A percentile compares a stretch with the other conserved stretches of the same genome.
Conservation (phyloP, 2,888 invertebrate genomes). For the Zele albiditarsus region DNA sequence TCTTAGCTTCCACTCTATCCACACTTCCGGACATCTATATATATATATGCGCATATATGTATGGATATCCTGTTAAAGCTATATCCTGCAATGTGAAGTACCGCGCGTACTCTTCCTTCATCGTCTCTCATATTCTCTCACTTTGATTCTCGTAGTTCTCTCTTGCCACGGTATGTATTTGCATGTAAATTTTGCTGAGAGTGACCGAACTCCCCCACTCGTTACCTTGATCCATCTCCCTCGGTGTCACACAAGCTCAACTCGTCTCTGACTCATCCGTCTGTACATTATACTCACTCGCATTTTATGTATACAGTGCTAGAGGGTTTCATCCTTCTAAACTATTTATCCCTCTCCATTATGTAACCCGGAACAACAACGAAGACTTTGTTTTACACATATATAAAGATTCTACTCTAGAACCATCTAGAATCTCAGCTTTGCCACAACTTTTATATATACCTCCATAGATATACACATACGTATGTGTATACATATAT, state of each 20-base stretch:
- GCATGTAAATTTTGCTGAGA: constrained; percentile 7
- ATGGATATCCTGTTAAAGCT: not conserved
- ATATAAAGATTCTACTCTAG: not conserved
- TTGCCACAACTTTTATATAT: not conserved
- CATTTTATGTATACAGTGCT: constrained; percentile 32
- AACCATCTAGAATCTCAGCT: constrained; percentile 7
- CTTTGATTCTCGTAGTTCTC: not conserved
- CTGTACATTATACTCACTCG: constrained; percentile 23
- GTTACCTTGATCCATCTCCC: not conserved
- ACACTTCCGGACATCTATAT: not conserved
- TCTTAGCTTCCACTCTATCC: constrained; percentile 1
- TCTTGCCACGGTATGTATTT: not conserved
- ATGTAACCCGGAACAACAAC: constrained; percentile 54
- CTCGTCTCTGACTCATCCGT: constrained; percentile 25
- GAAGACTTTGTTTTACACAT: constrained; percentile 41
- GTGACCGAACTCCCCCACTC: constrained; percentile 2
- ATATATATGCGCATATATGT: not conserved
- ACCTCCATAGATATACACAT: not conserved
- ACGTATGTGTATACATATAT: not conserved
- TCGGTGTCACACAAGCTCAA: constrained; percentile 18
- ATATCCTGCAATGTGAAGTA: not conserved
- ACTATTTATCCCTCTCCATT: constrained; percentile 59
- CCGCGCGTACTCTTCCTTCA: not conserved
- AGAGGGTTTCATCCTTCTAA: constrained; percentile 51
- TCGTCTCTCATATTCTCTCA: not conserved